phyloP scores from a whole-genome alignment of 2,113 vertebrate genomes.

The Nesospiza acunhae region DNA sequence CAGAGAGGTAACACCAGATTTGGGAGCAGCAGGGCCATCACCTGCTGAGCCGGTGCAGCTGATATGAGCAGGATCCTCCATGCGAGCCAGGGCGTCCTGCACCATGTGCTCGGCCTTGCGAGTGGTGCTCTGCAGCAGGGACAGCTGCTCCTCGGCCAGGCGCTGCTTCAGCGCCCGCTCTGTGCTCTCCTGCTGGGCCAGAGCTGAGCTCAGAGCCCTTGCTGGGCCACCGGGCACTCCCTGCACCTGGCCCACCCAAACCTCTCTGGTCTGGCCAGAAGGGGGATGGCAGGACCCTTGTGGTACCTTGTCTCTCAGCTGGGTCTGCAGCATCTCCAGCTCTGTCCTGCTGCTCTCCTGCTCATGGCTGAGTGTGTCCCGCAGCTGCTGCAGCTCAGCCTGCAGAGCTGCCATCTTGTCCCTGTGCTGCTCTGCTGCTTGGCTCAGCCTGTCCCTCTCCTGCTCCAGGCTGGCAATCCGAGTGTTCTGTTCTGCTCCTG shows the following conservation, averaged over 20 bases:
- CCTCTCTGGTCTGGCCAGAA: rapidly evolving
- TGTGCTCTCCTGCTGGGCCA: conserved; percentile 77
- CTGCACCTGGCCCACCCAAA: rapidly evolving
- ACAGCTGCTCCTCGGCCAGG: conserved; percentile 76
- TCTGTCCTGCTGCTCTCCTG: conserved; percentile 76
- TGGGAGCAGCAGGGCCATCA: neutral
- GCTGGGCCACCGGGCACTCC: rapidly evolving
- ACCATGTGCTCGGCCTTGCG: conserved; percentile 83
- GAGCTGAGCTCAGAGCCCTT: rapidly evolving
- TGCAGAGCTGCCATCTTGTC: conserved; percentile 66
- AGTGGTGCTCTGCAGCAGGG: conserved; percentile 73
- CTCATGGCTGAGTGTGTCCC: conserved; percentile 63
- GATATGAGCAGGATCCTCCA: conserved; percentile 87
- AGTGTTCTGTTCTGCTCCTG: conserved; percentile 60
- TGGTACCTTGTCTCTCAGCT: conserved; percentile 82
- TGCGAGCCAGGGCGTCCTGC: conserved; percentile 82
- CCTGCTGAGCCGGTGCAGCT: conserved; percentile 90
- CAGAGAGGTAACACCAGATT: rapidly evolving
- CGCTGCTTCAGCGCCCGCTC: conserved; percentile 73
- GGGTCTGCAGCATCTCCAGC: conserved; percentile 77
- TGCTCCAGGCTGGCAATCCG: conserved; percentile 73
- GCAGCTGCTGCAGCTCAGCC: conserved; percentile 76
- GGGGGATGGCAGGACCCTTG: no score
- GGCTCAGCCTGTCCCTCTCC: conserved; percentile 75
- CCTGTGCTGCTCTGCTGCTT: conserved; percentile 62